Conservation (phyloP, 2,113 vertebrate species). For the Sturnira hondurensis region DNA sequence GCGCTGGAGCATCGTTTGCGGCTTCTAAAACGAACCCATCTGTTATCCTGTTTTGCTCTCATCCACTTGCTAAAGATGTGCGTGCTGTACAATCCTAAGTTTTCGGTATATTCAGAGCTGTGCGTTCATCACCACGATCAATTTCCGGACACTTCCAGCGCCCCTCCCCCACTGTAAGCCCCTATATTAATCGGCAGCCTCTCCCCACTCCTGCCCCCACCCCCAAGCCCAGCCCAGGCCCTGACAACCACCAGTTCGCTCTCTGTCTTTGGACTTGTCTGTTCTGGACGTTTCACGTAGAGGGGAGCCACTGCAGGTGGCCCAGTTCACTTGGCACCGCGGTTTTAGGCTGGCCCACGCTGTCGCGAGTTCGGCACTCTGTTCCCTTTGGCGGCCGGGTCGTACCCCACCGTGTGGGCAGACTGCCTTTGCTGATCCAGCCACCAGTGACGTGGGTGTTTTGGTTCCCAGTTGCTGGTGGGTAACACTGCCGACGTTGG, state of each 20-base stretch:
- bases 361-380: fast-evolving
- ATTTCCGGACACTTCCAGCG: not conserved
- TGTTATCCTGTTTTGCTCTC: not conserved
- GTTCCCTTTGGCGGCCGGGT: fast-evolving
- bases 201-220: not conserved
- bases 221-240: not conserved
- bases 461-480: not conserved
- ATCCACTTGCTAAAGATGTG: too few relatives aligned
- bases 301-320: fast-evolving
- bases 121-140: fast-evolving
- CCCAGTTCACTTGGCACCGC: not conserved
- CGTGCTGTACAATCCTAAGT: fast-evolving
- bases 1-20: fast-evolving
- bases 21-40: not conserved
- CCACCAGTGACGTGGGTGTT: fast-evolving
- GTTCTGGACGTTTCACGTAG: fast-evolving
- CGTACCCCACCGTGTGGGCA: fast-evolving
- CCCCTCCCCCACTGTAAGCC: fast-evolving
- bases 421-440: fast-evolving
- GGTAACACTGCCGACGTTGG: not conserved
- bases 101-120: not conserved
- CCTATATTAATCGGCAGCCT: fast-evolving
- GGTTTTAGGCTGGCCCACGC: fast-evolving
- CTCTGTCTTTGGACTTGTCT: not conserved
- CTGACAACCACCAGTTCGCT: too few relatives aligned